Percentiles rank a stretch among this genome's conserved stretches.
Conservation (phyloP, 1,140 invertebrate species). For the Lepidurus couesii region DNA sequence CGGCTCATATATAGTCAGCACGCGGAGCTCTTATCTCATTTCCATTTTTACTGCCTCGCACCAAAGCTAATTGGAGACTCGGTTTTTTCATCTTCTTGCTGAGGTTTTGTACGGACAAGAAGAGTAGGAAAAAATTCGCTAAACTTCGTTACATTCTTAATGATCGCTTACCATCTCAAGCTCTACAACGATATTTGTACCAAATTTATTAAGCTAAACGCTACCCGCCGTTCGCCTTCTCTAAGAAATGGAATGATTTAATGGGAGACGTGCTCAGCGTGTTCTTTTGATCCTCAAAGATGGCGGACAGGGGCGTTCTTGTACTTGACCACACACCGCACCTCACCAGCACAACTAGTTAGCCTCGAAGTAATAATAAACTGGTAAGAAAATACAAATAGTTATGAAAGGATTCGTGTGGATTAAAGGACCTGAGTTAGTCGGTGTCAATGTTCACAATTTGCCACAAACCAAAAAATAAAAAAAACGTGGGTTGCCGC, state of each 20-base stretch:
- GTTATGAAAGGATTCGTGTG: too few relatives aligned
- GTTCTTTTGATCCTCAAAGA: not conserved
- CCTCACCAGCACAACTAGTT: not conserved
- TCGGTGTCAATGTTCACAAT: conserved; percentile 4
- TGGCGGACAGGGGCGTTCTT: not conserved
- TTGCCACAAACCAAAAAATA: not conserved
- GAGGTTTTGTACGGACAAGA: not conserved
- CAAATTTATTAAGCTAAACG: conserved; percentile 20
- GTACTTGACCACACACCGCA: not conserved
- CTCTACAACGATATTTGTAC: not conserved
- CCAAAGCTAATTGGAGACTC: conserved; percentile 10
- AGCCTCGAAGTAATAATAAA: not conserved
- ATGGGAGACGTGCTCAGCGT: not conserved
- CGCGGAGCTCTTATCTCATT: conserved; percentile 21
- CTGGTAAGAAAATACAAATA: too few relatives aligned
- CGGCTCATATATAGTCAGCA: conserved; percentile 19
- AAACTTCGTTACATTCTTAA: conserved; percentile 9
- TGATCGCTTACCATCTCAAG: not conserved
- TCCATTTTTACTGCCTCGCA: conserved; percentile 17
- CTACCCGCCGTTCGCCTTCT: not conserved
- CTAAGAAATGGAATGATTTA: not conserved
- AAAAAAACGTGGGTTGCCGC: not conserved
- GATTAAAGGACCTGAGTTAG: too few relatives aligned
- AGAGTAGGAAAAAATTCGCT: not conserved
- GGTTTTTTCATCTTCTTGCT: not conserved